phyloP scores from a whole-genome alignment of 2,797 vertebrate species.

The Tachyglossus aculeatus region DNA sequence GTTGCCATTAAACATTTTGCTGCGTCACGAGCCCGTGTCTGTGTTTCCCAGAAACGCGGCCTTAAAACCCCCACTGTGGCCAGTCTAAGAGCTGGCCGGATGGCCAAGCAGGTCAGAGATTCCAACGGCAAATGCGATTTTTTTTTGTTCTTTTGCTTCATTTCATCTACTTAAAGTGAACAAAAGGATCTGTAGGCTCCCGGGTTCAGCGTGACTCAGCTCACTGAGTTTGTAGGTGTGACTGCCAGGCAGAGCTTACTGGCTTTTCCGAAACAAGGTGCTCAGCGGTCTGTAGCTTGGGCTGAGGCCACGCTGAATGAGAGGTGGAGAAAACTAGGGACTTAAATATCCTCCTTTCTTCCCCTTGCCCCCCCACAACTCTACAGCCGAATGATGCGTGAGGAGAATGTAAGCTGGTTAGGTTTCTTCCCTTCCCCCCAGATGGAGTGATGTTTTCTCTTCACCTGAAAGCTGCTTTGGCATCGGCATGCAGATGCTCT shows the following conservation, averaged over 20 bases:
- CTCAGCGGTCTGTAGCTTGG: conserved; percentile 41
- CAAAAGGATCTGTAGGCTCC: background rate
- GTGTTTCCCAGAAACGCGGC: too few relatives aligned
- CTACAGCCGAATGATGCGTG: background rate
- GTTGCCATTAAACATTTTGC: too few relatives aligned
- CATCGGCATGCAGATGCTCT: background rate
- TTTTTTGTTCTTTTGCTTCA: too few relatives aligned
- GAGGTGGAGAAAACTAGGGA: conserved; percentile 22
- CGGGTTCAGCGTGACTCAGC: background rate
- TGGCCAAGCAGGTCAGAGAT: too few relatives aligned
- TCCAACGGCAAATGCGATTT: too few relatives aligned
- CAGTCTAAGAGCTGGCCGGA: too few relatives aligned
- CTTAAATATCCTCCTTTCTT: conserved; percentile 9
- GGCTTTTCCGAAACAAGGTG: background rate
- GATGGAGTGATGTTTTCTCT: background rate
- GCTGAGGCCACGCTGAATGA: conserved; percentile 13
- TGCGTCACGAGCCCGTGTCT: too few relatives aligned
- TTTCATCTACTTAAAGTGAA: background rate
- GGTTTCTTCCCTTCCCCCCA: background rate
- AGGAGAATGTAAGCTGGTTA: background rate
- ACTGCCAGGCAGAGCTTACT: conserved; percentile 8
- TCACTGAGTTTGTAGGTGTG: background rate
- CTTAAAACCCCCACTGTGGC: too few relatives aligned
- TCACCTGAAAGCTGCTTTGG: background rate
- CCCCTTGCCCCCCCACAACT: too few relatives aligned